phyloP scores from a whole-genome alignment of 2,888 invertebrate species.

The Athalia rosae region DNA sequence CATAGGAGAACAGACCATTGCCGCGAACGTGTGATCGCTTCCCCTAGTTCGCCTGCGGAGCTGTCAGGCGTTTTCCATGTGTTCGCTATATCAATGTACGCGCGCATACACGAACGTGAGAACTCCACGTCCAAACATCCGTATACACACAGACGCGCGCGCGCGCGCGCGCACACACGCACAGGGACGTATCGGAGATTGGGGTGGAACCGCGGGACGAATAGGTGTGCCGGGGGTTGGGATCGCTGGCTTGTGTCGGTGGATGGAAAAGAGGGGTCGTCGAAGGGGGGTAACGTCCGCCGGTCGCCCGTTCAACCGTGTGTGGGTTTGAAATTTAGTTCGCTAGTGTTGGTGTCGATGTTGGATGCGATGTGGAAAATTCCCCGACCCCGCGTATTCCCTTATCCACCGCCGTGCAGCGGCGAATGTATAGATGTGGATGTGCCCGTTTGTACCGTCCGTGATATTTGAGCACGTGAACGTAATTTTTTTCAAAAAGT shows the following conservation, averaged over 20 bases:
- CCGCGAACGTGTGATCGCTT: too few relatives aligned
- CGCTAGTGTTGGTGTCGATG: slow-evolving; percentile 43
- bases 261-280: slow-evolving; percentile 16
- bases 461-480: slow-evolving; percentile 8
- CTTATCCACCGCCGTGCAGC: slow-evolving; percentile 4
- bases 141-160: too few relatives aligned
- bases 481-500: slow-evolving; percentile 12
- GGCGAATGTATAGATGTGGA: background rate
- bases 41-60: too few relatives aligned
- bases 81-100: too few relatives aligned
- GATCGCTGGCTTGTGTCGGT: slow-evolving; percentile 10
- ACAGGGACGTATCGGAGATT: slow-evolving; percentile 6
- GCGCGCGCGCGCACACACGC: too few relatives aligned
- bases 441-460: background rate
- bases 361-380: background rate
- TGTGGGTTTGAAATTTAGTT: slow-evolving; percentile 61
- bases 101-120: too few relatives aligned
- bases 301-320: slow-evolving; percentile 46
- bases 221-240: slow-evolving; percentile 5
- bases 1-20: too few relatives aligned
- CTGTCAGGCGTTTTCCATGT: too few relatives aligned
- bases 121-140: too few relatives aligned
- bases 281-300: slow-evolving; percentile 8
- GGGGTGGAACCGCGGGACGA: slow-evolving; percentile 5
- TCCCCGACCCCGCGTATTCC: background rate